Evolutionary conservation across 2,888 invertebrate genomes (phyloP).

Genomic region (Iselma pallidipennis): DNA sequence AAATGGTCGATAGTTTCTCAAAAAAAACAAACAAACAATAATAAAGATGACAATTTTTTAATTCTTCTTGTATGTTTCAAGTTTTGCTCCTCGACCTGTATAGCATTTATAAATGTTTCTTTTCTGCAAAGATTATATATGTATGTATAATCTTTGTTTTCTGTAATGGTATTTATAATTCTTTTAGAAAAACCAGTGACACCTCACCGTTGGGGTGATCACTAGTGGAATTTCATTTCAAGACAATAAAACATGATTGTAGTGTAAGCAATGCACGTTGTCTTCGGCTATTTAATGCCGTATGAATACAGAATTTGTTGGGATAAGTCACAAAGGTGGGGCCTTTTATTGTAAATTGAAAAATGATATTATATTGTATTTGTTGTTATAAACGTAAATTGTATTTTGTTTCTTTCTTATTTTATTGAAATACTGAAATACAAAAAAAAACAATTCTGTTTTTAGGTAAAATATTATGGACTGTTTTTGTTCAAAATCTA

Average conservation of each 20-base stretch:
- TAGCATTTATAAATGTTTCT: too few relatives aligned
- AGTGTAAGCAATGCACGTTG: constrained; percentile 24
- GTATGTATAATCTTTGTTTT: too few relatives aligned
- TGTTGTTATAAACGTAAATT: neutral
- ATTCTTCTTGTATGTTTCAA: too few relatives aligned
- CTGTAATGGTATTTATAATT: neutral
- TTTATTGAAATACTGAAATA: neutral
- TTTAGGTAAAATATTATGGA: constrained; percentile 42
- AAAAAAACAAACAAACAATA: too few relatives aligned
- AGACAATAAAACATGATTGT: neutral
- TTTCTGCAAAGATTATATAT: too few relatives aligned
- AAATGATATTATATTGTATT: constrained; percentile 1
- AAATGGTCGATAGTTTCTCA: too few relatives aligned
- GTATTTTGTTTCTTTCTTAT: constrained; percentile 6
- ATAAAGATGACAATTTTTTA: too few relatives aligned
- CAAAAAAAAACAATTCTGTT: constrained; percentile 4
- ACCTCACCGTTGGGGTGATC: neutral
- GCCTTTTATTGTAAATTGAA: constrained; percentile 6
- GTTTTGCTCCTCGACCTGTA: too few relatives aligned
- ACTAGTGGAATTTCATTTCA: constrained; percentile 8
- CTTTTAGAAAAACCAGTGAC: neutral
- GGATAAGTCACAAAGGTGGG: constrained; percentile 1
- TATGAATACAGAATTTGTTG: constrained; percentile 23
- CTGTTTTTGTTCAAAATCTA: constrained; percentile 53
- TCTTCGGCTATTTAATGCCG: constrained; percentile 18